Conservation (phyloP, 1,140 invertebrate species). For the Drosophila subobscura region DNA sequence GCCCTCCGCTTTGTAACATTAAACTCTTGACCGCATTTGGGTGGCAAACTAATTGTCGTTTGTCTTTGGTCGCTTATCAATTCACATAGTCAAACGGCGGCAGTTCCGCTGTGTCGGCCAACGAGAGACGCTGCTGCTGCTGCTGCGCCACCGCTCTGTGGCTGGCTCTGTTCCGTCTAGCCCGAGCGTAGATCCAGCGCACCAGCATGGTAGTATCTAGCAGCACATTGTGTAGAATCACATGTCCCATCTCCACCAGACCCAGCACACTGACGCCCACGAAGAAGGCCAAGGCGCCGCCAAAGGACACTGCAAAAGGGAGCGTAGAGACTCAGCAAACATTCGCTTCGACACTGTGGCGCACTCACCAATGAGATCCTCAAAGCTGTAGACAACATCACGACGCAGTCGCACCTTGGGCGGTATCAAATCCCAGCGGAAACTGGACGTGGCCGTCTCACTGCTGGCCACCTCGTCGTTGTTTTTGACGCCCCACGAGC, state of each 20-base stretch:
- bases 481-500: constrained; percentile 72
- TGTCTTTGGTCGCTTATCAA: constrained; percentile 50
- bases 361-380: constrained; percentile 74
- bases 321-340: neutral
- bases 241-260: constrained; percentile 58
- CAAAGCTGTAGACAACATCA: constrained; percentile 83
- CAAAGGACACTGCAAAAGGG: constrained; percentile 62
- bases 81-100: constrained; percentile 61
- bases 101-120: constrained; percentile 61
- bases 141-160: constrained; percentile 7
- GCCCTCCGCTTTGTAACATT: constrained; percentile 49
- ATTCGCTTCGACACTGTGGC: neutral
- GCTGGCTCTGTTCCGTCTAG: constrained; percentile 16
- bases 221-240: constrained; percentile 47
- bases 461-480: constrained; percentile 52
- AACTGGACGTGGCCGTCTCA: constrained; percentile 75
- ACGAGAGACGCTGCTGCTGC: constrained; percentile 42
- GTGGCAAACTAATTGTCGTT: constrained; percentile 57
- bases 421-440: constrained; percentile 80
- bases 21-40: constrained; percentile 76
- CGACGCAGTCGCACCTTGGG: constrained; percentile 81
- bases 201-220: constrained; percentile 45
- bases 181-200: constrained; percentile 16
- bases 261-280: constrained; percentile 67
- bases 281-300: constrained; percentile 66